Evolutionary conservation across 2,888 invertebrate species (phyloP), one percentile per base, ranked within the genome.

Genomic region (Netelia fuscicornis): DNA sequence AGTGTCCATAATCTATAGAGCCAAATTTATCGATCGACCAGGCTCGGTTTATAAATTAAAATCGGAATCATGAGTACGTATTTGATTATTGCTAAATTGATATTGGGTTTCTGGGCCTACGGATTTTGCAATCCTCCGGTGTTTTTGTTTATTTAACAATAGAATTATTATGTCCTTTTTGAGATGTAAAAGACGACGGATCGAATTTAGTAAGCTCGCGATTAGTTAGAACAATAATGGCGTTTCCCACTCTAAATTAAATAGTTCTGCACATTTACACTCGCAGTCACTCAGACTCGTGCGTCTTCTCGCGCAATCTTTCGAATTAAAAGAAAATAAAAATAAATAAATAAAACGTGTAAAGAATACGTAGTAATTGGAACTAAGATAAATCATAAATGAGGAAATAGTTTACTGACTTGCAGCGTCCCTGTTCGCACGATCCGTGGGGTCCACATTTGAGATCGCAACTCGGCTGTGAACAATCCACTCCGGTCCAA

Each of bases 381-480:
- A 54, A 23, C 56, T 48, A 52, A 44, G 20, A 72, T 11, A 25
- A 42, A 13, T 13, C 20, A 37, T 25, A 68, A 37, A 72, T 37
- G 67, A 13, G n/a, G 37, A 10, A 13, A 76, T 54, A 82, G 81
- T 44, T 54, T 88, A 92, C 93, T 92, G 86, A 93, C 88, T 95
- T 94, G 94, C 99, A 99, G 88, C 97, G 96, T 79, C 98, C 98
- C 89, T 97, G 97, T 90, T 98, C 97, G 94, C 99, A 99, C 77
- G 97, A 96, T n/a, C 99, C 99, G 94, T 99, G 98, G 42, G 96
- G 96, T 70, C 98, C 98, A 92, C 99, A 99, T 93, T 98, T 98
- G 94, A 98, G 95, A 89, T 98, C 97, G 94, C 99, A 99, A 93
- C 94, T 96, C 97, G 99, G 98, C 97, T 98, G 97, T 72, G 98